Evolutionary conservation across 1,140 invertebrate species (phyloP), one percentile per base, ranked within the genome.

Genomic region (Goniozus legneri): DNA sequence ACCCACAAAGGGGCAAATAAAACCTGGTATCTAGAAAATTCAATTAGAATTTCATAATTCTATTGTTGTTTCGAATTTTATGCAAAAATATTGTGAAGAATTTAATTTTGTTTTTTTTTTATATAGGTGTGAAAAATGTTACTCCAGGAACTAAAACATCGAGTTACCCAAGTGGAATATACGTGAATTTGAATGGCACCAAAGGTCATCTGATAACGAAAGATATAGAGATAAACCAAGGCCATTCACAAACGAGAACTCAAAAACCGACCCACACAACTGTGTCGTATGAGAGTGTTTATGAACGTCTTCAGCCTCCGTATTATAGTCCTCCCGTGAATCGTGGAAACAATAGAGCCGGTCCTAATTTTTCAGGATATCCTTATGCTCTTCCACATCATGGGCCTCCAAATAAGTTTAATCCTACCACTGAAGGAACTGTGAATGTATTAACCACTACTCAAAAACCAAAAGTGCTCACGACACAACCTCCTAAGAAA

Each of bases 191-290:
- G 31, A 64, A 69, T 44, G 56, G 47, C 1, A 58, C 44, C 4
- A 55, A 43, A 19, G 62, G 59, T n/a, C 57, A 67, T 44, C 58
- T 52, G 16, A 61, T 66, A 2, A 56, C 52, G 0, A 64, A 50
- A 33, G 50, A 60, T n/a, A 40, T 67, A 8, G 47, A 59, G 30
- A 54, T 69, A 13, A 45, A 65, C 44, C 64, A 67, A 37, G 60
- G 60, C 8, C 60, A 67, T 35, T 65, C 66, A 6, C 57, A 47
- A 22, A 60, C 52, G 6, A 60, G 45, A 40, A 45, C 47, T 7
- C 56, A n/a, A 71, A 15, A 47, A 52, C 2, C 30, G 41, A 0
- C 24, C 10, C 24, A 10, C 4, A 10, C 10, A 27, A 10, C 24
- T 6, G 4, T 27, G 24, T 27, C 24, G 4, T 27, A 27, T 27